These are phyloP conservation scores for Odontothrips loti DNA, from an alignment of 2,888 invertebrate genomes.

Conservation along the genomic window DNA sequence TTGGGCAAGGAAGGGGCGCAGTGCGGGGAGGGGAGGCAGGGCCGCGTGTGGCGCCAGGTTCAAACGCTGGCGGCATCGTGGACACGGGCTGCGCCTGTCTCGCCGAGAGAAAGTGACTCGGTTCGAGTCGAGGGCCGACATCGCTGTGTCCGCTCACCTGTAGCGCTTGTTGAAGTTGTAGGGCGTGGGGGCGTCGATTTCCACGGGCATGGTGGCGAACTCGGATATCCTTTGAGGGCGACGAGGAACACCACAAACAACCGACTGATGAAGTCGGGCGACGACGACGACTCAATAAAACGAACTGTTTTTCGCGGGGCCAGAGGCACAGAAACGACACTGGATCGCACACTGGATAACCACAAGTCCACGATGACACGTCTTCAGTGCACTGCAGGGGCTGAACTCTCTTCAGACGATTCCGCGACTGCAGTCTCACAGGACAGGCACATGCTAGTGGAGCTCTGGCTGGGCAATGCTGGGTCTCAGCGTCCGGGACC, in stretches of 20 bases:
- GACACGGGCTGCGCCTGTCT: too few species aligned
- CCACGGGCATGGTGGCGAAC: constrained; percentile 14
- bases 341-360: too few species aligned
- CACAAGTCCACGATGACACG: constrained; percentile 1
- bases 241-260: neutral
- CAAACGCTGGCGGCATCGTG: too few species aligned
- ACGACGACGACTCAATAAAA: neutral
- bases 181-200: neutral
- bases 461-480: constrained; percentile 16
- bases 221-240: constrained; percentile 3
- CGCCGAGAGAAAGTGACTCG: too few species aligned
- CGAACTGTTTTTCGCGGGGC: too few species aligned
- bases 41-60: too few species aligned
- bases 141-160: neutral
- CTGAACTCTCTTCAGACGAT: neutral
- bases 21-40: too few species aligned
- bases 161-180: constrained; percentile 13
- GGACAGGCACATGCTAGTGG: constrained; percentile 23
- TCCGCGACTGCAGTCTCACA: constrained; percentile 15
- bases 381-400: constrained; percentile 4
- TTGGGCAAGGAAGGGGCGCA: too few species aligned
- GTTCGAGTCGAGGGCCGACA: too few species aligned
- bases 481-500: neutral
- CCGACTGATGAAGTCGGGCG: neutral
- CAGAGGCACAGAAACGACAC: neutral